Percentiles rank a stretch among this genome's conserved stretches.
Conservation (phyloP, 2,888 invertebrate species). For the Bibio marci region DNA sequence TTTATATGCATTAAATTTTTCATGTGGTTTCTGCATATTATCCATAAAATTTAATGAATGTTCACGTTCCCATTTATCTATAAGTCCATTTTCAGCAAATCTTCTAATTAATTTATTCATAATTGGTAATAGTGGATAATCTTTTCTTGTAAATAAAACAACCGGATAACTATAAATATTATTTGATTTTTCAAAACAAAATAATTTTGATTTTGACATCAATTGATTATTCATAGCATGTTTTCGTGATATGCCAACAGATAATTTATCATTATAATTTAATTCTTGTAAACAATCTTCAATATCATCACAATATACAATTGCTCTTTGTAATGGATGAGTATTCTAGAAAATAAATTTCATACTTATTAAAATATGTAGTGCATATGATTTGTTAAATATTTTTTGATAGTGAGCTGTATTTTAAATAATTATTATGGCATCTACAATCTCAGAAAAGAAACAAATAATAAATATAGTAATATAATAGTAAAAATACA, state of each 20-base stretch:
- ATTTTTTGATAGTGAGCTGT: too few species aligned
- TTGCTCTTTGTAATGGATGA: too few species aligned
- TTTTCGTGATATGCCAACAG: conserved; percentile 23
- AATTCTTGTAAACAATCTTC: conserved; percentile 22
- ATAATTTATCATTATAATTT: conserved; percentile 15
- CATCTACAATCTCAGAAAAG: too few species aligned
- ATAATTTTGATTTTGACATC: conserved; percentile 20
- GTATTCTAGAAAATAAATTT: too few species aligned
- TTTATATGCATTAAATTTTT: too few species aligned
- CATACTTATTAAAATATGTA: too few species aligned
- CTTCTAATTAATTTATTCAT: conserved; percentile 24
- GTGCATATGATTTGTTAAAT: too few species aligned
- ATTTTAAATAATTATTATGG: too few species aligned
- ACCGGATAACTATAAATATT: conserved; percentile 25
- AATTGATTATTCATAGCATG: conserved; percentile 23
- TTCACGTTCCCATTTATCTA: conserved; percentile 25
- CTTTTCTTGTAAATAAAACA: conserved; percentile 22
- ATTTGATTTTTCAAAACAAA: conserved; percentile 23
- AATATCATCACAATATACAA: conserved; percentile 21
- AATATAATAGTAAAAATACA: too few species aligned
- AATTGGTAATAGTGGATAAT: conserved; percentile 22
- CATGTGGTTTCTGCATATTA: too few species aligned
- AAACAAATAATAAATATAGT: too few species aligned
- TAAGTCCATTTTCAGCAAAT: conserved; percentile 25
- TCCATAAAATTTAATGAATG: too few species aligned